Percentiles rank a stretch among this genome's conserved stretches.
Conservation (phyloP, 2,113 vertebrate species). For the Rhabdornis inornatus region DNA sequence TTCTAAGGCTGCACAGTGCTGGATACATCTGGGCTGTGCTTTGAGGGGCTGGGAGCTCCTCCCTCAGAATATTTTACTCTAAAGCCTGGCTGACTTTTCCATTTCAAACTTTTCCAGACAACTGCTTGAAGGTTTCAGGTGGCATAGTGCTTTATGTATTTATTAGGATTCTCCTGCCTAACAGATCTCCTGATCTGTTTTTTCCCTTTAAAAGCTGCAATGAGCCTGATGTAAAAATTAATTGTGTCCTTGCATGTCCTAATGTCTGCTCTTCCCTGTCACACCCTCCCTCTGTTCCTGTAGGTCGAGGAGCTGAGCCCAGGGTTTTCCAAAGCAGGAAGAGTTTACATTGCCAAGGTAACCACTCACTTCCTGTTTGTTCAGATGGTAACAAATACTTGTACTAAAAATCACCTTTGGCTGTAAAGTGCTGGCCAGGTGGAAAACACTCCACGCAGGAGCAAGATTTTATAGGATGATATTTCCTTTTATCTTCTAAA, state of each 20-base stretch:
- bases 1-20: accelerated
- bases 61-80: not conserved
- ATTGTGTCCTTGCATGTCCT: not conserved
- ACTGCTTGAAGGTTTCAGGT: not conserved
- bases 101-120: not conserved
- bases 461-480: not conserved
- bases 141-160: not conserved
- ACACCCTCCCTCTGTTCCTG: not conserved
- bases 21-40: not conserved
- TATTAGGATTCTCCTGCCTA: not conserved
- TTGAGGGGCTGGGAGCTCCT: not conserved
- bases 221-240: not conserved
- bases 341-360: conserved; percentile 91
- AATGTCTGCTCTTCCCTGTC: not conserved
- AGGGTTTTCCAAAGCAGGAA: conserved; percentile 86
- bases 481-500: not conserved
- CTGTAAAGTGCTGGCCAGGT: not conserved
- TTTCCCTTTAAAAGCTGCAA: not conserved
- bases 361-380: not conserved
- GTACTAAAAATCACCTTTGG: not conserved
- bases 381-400: not conserved
- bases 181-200: too few species aligned
- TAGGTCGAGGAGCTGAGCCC: conserved; percentile 87
- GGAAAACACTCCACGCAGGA: not conserved
- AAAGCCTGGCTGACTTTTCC: not conserved